A percentile compares a stretch with the other conserved stretches of the same genome.
These are phyloP conservation scores for Cyprinodon tularosa DNA, from an alignment of 2,113 vertebrate genomes.

Conservation along the genomic window DNA sequence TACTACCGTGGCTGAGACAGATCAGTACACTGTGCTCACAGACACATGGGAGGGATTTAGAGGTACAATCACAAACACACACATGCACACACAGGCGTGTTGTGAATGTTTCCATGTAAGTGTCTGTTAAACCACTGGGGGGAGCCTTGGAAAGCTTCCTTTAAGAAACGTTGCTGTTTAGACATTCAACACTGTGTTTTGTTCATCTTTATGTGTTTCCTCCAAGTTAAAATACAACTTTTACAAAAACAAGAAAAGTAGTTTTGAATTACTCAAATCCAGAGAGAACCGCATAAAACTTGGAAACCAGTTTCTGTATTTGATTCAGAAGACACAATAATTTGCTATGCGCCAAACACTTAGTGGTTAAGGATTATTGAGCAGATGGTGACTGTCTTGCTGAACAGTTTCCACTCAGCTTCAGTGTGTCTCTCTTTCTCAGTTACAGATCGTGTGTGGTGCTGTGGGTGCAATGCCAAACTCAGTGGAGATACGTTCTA, in stretches of 20 bases:
- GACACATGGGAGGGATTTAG: constrained; percentile 54
- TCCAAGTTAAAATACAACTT: constrained; percentile 26
- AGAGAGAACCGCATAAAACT: constrained; percentile 51
- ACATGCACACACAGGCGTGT: constrained; percentile 31
- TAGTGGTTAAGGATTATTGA: constrained; percentile 64
- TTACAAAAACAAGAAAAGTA: constrained; percentile 22
- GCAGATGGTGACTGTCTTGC: constrained; percentile 66
- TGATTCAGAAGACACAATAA: constrained; percentile 62
- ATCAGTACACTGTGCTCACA: constrained; percentile 37
- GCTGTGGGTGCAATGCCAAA: constrained; percentile 27
- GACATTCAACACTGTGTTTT: constrained; percentile 5
- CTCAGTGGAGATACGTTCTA: constrained; percentile 26
- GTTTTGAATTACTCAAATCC: constrained; percentile 33
- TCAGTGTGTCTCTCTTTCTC: constrained; percentile 46
- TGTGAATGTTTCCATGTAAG: constrained; percentile 34
- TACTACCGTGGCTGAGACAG: constrained; percentile 51
- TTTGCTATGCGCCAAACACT: constrained; percentile 55
- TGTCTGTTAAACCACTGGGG: constrained; percentile 59
- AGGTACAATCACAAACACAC: constrained; percentile 13
- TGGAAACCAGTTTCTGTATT: constrained; percentile 34
- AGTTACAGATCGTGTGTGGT: constrained; percentile 44
- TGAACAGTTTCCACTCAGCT: constrained; percentile 63
- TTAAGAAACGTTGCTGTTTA: constrained; percentile 4
- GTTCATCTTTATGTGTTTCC: constrained; percentile 26
- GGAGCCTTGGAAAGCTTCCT: constrained; percentile 48